These are phyloP conservation scores for Catharus bicknelli DNA, from an alignment of 2,113 vertebrate genomes.

Conservation along the genomic window DNA sequence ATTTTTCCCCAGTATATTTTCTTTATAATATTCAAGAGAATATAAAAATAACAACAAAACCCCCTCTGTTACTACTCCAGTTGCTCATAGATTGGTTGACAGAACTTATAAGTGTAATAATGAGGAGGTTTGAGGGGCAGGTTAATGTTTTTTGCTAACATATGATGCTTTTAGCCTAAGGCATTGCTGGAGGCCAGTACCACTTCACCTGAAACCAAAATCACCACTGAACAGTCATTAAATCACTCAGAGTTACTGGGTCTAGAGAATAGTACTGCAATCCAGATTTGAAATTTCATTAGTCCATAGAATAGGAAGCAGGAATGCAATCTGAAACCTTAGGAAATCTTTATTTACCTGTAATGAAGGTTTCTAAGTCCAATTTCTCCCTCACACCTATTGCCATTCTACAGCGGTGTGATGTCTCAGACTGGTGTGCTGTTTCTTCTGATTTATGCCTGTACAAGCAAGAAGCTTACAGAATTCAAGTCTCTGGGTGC, in stretches of 20 bases:
- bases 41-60: slow-evolving; percentile 52
- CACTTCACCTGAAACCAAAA: slow-evolving; percentile 59
- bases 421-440: not conserved
- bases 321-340: not conserved
- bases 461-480: not conserved
- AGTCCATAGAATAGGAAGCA: not conserved
- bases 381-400: not conserved
- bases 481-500: not conserved
- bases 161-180: slow-evolving; percentile 69
- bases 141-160: slow-evolving; percentile 64
- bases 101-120: slow-evolving; percentile 72
- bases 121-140: slow-evolving; percentile 62
- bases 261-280: slow-evolving; percentile 42
- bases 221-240: slow-evolving; percentile 60
- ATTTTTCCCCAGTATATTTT: slow-evolving; percentile 32
- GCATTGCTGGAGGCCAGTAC: slow-evolving; percentile 74
- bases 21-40: slow-evolving; percentile 49
- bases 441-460: not conserved
- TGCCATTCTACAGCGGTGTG: not conserved
- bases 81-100: slow-evolving; percentile 43
- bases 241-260: slow-evolving; percentile 61
- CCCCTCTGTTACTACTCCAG: slow-evolving; percentile 22
- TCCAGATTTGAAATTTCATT: slow-evolving; percentile 35
- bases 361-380: not conserved
- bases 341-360: slow-evolving; percentile 30